A percentile compares a stretch with the other conserved stretches of the same genome.
Evolutionary conservation across 2,113 vertebrate species (phyloP).

Genomic region (rabbit (Oryctolagus cuniculus)): DNA sequence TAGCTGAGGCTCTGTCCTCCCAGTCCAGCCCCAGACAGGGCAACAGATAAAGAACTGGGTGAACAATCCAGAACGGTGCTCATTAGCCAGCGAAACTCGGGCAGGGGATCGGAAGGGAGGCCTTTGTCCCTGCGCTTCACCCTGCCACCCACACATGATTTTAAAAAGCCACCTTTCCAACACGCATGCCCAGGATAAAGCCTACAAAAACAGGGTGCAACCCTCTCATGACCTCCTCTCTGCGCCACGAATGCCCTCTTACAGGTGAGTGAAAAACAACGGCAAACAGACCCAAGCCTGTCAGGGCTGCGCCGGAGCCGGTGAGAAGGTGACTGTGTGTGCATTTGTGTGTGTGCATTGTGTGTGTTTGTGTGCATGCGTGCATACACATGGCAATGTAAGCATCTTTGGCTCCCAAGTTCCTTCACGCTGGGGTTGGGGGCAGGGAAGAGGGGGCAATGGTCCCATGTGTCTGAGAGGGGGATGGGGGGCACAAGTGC

Average conservation of each 20-base stretch:
- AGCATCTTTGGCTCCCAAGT: slow-evolving; percentile 6
- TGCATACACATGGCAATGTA: not conserved
- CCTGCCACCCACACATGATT: slow-evolving; percentile 75
- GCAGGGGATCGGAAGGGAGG: slow-evolving; percentile 78
- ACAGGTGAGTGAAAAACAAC: slow-evolving; percentile 67
- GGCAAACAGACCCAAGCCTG: slow-evolving; percentile 35
- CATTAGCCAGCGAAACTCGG: slow-evolving; percentile 74
- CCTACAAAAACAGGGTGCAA: slow-evolving; percentile 56
- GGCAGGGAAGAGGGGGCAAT: not conserved
- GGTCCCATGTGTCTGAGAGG: not conserved
- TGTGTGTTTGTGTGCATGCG: not conserved
- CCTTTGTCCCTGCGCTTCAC: slow-evolving; percentile 79
- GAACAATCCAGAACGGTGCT: slow-evolving; percentile 75
- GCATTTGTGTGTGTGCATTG: not conserved
- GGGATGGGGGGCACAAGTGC: not conserved
- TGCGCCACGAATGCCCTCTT: slow-evolving; percentile 67
- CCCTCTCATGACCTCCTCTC: slow-evolving; percentile 69
- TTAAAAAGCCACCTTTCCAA: slow-evolving; percentile 68
- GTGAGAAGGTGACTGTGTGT: not conserved
- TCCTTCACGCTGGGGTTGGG: not conserved
- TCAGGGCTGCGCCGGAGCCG: slow-evolving; percentile 46
- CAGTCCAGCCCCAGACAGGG: slow-evolving; percentile 71
- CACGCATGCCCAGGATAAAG: slow-evolving; percentile 45
- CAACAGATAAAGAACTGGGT: slow-evolving; percentile 84
- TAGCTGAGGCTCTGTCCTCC: slow-evolving; percentile 67